Conservation (phyloP, 1,140 invertebrate genomes). For the Helicoverpa zea region DNA sequence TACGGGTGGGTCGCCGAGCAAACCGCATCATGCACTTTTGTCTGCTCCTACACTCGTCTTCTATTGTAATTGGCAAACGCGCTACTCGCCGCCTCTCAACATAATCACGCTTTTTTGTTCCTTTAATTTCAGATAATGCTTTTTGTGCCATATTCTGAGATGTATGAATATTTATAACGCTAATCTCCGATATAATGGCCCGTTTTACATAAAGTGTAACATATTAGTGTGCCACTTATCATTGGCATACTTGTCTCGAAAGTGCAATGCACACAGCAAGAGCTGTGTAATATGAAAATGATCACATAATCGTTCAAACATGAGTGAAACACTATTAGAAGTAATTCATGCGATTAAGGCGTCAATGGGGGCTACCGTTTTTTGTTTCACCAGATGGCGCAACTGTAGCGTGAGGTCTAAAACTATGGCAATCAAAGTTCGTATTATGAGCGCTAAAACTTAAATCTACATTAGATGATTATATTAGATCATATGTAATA, state of each 20-base stretch:
- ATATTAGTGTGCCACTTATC: background rate
- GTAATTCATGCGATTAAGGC: conserved; percentile 34
- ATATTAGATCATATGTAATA: too few relatives aligned
- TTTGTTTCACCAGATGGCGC: too few relatives aligned
- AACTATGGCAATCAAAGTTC: too few relatives aligned
- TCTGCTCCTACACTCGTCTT: conserved; percentile 35
- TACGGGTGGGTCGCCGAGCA: conserved; percentile 41
- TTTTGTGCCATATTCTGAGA: background rate
- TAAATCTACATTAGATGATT: too few relatives aligned
- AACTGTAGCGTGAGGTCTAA: too few relatives aligned
- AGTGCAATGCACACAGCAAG: background rate
- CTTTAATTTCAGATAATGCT: background rate
- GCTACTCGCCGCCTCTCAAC: background rate
- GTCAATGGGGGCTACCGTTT: too few relatives aligned
- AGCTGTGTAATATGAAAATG: conserved; percentile 1
- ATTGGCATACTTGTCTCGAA: background rate
- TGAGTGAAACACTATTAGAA: conserved; percentile 37
- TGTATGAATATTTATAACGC: conserved; percentile 36
- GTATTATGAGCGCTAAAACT: too few relatives aligned
- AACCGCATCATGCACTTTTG: conserved; percentile 46
- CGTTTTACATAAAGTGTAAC: conserved; percentile 17
- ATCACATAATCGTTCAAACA: conserved; percentile 28
- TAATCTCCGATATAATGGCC: conserved; percentile 6
- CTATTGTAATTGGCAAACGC: conserved; percentile 38
- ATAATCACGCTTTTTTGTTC: conserved; percentile 4